Evolutionary conservation across 2,888 invertebrate genomes (phyloP), one percentile per base, ranked within the genome.

Genomic region (Odontothrips loti): DNA sequence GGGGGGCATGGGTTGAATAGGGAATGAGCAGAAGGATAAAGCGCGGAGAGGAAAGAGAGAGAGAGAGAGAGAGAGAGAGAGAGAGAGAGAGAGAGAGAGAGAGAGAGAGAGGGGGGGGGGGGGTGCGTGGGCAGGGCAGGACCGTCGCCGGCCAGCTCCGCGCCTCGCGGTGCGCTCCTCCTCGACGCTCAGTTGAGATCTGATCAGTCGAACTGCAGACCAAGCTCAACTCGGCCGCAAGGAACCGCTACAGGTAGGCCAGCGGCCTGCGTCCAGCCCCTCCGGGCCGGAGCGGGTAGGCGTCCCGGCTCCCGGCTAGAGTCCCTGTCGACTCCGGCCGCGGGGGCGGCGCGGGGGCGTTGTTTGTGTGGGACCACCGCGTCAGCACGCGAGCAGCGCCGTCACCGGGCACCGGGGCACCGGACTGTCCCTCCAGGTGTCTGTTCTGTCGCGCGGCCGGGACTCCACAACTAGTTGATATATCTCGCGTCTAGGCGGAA

Each of bases 141-240:
- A 0, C 17, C 58, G 58, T 58, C 58, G 20, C 58, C 15, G 58
- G 58, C 15, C 58, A 15, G 58, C 58, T 15, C 58, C 20, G 58
- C 58, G 58, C 51, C 15, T 1, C 48, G 51, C 2, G 15, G 58
- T n/a, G 58, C 58, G 0, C 20, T 2, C 6, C 58, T 27, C 10
- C 68, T 10, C 68, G 11, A 15, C 17, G 58, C 58, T 58, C 58
- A 58, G 58, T 4, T 20, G 58, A 15, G 58, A 20, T 58, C 58
- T 20, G 58, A 58, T 75, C 68, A 75, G 68, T 75, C 27, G 68
- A 27, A 75, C 68, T 75, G 27, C 68, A 75, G 68, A 75, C 27
- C 68, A n/a, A 27, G 68, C 23, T 75, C 68, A 23, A 75, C 68
- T 75, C 68, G 27, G 68, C 68, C 68, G 68, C 68, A n/a, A 27